These are phyloP conservation scores for Himalopsyche japonica DNA, from an alignment of 2,888 invertebrate species.

Conservation along the genomic window DNA sequence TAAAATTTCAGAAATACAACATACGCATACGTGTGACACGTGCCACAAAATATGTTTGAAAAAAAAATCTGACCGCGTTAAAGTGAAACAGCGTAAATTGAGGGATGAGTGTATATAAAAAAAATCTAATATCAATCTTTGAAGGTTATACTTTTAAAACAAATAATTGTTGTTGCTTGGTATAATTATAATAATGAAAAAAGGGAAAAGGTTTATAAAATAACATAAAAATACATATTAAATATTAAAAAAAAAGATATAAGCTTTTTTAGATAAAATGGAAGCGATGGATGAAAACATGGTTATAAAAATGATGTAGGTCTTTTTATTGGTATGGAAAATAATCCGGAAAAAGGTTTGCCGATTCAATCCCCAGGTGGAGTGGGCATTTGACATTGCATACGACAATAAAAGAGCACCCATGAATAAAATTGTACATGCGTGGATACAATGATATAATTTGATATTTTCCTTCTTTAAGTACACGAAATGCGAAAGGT, in stretches of 20 bases:
- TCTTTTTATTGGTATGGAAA: conserved; percentile 1
- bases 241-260: background rate
- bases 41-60: too few relatives aligned
- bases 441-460: background rate
- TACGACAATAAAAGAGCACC: background rate
- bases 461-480: background rate
- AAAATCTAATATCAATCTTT: too few relatives aligned
- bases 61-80: too few relatives aligned
- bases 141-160: too few relatives aligned
- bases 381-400: background rate
- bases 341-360: conserved; percentile 2
- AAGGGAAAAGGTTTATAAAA: too few relatives aligned
- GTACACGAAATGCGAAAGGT: background rate
- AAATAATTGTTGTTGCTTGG: too few relatives aligned
- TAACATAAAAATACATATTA: background rate
- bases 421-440: background rate
- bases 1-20: too few relatives aligned
- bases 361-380: background rate
- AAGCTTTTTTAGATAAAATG: background rate
- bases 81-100: too few relatives aligned
- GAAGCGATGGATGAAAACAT: background rate
- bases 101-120: too few relatives aligned
- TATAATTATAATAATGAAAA: too few relatives aligned
- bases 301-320: background rate
- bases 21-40: too few relatives aligned